Conservation (phyloP, 2,113 vertebrate species). For the Boulengeromyrus knoepffleri region DNA sequence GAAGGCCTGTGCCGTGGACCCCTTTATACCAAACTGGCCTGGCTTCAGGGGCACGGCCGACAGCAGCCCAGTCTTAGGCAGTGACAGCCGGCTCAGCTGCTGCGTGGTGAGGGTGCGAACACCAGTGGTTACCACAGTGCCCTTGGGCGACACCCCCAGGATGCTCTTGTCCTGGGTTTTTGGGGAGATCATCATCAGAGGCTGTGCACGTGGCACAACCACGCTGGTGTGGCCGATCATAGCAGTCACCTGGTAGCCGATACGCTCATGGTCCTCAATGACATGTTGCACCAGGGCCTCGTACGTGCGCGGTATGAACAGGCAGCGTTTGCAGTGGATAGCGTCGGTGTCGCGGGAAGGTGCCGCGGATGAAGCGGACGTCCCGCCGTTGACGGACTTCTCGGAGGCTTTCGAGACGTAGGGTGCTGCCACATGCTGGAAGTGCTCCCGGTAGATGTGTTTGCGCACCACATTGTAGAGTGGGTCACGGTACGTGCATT, state of each 20-base stretch:
- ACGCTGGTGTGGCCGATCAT: conserved; percentile 96
- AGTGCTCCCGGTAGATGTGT: conserved; percentile 99
- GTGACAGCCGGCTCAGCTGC: conserved; percentile 71
- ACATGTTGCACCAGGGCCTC: conserved; percentile 95
- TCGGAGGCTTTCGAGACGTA: conserved; percentile 83
- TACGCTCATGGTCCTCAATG: conserved; percentile 91
- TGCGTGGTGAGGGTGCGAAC: conserved; percentile 66
- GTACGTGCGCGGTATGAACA: conserved; percentile 88
- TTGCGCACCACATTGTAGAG: conserved; percentile 93
- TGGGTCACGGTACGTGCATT: conserved; percentile 91
- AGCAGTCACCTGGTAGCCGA: conserved; percentile 92
- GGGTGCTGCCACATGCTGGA: conserved; percentile 89
- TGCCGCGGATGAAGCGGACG: conserved; percentile 47
- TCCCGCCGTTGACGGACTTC: conserved; percentile 77
- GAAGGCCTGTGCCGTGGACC: conserved; percentile 52
- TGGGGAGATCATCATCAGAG: conserved; percentile 71
- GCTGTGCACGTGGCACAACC: conserved; percentile 71
- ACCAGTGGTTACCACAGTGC: conserved; percentile 61
- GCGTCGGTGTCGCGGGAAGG: conserved; percentile 69
- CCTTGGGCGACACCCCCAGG: conserved; percentile 66
- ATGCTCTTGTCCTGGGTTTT: conserved; percentile 72
- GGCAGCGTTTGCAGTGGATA: conserved; percentile 92
- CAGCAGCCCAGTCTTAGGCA: conserved; percentile 78
- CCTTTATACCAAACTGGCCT: conserved; percentile 66
- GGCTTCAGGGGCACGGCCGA: conserved; percentile 79